Evolutionary conservation across 2,113 vertebrate genomes (phyloP), one percentile per base, ranked within the genome.

Genomic region (Parus major): DNA sequence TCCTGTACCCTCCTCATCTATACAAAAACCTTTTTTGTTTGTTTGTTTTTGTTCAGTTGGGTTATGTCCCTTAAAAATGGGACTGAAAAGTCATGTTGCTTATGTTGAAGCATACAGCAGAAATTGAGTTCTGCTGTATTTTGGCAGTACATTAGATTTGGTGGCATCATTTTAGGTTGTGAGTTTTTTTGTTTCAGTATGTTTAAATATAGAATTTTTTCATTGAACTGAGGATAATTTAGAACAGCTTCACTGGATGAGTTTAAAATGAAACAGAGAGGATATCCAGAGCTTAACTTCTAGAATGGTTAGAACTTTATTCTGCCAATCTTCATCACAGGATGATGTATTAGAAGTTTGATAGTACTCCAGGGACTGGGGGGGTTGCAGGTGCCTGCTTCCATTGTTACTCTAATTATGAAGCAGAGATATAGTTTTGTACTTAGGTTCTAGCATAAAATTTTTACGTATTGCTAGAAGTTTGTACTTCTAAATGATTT

Each of bases 1-100:
- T 79, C 10, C 9, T 61, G 11, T 71, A 39, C 8, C 4, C 1
- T 0, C 2, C 3, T 64, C 7, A 10, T n/a, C 27, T 73, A 15
- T 33, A 46, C 15, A 63, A 71, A 49, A 78, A 5, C 4, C 9
- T 31, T 14, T 33, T 29, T 39, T 20, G 8, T 27, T 18, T 21
- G 33, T 56, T 41, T 59, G 15, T 24, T 35, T 7, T 70, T 4
- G 5, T 65, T 83, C 7, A 20, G 6, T 80, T 77, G 25, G 16
- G 56, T n/a, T 59, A 1, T 23, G 2, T n/a, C 25, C 25, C 14
- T 90, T 81, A 70, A 77, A 93, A 80, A 39, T 71, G 31, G 8
- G 25, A 25, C 20, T 42, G 66, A 9, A 35, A 49, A 66, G 21
- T 20, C 5, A 18, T 42, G 11, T 18, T 75, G 10, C 12, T 81